Evolutionary conservation across 2,888 invertebrate genomes (phyloP).

Genomic region (Willowsia nigromaculata): DNA sequence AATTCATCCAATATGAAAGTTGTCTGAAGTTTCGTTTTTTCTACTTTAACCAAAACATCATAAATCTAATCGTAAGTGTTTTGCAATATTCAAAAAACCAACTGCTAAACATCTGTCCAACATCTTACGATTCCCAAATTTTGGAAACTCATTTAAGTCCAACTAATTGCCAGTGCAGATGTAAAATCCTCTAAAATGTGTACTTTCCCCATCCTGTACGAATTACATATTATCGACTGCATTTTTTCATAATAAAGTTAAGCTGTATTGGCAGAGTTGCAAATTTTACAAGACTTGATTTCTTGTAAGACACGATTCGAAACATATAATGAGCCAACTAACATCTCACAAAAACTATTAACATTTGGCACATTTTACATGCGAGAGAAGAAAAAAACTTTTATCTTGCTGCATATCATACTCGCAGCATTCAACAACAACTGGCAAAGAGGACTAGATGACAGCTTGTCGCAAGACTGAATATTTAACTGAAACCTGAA

Average conservation of each 20-base stretch:
- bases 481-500: not conserved
- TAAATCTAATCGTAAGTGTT: no score
- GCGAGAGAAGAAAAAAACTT: not conserved
- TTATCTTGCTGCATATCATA: not conserved
- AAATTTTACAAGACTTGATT: not conserved
- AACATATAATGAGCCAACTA: conserved; percentile 9
- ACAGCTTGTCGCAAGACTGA: conserved; percentile 12
- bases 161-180: not conserved
- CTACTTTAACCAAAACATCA: no score
- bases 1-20: no score
- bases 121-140: conserved; percentile 59
- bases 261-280: conserved; percentile 6
- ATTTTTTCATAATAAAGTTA: not conserved
- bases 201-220: not conserved
- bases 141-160: conserved; percentile 48
- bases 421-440: conserved; percentile 27
- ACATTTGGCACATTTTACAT: not conserved
- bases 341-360: not conserved
- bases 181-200: not conserved
- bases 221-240: not conserved
- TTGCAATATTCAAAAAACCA: not conserved
- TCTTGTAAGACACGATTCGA: not conserved
- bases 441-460: conserved; percentile 34
- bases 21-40: not conserved
- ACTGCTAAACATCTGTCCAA: conserved; percentile 2